Evolutionary conservation across 1,140 invertebrate genomes (phyloP), one percentile per base, ranked within the genome.

Genomic region (Calosoma granatense): DNA sequence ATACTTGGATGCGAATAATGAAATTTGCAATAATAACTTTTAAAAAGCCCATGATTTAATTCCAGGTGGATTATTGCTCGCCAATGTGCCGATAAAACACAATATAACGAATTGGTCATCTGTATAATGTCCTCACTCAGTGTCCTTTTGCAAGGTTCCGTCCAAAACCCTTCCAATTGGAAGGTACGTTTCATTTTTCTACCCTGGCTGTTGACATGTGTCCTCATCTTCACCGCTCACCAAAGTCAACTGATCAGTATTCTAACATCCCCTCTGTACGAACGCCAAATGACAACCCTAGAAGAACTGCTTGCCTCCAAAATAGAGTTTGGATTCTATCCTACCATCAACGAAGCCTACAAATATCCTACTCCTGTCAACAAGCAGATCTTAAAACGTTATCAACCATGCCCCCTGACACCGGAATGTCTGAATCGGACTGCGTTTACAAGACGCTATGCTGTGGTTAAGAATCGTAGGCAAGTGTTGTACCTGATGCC

Each of bases 401-500:
- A 47, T 17, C 41, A 47, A 47, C 9, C 6, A 47, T 47, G 41
- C 15, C 41, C 41, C 17, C 15, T 47, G 4, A 47, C 41, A 11
- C 9, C 41, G 3, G 41, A 47, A 47, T 47, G 41, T 17, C 15
- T 47, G 3, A 47, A 47, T 17, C 9, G 41, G 17, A 47, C 41
- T 47, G 41, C 41, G 17, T 47, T 47, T 47, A 9, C 9, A 47
- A 47, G 41, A 47, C 9, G 17, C 15, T 47, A 47, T 17, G 41
- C 41, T 12, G 41, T 47, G 9, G 41, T 47, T 3, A 47, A 47
- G 17, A 47, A 47, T 47, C 9, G 41, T 12, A 6, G 41, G 17
- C 41, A 47, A 17, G 41, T 47, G 9, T 47, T 47, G 41, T 47
- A 47, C 17, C 17, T 47, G 15, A 47, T 47, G 41, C 41, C 41